Conservation (phyloP, 2,888 invertebrate genomes). For the Agonopterix heracliana region DNA sequence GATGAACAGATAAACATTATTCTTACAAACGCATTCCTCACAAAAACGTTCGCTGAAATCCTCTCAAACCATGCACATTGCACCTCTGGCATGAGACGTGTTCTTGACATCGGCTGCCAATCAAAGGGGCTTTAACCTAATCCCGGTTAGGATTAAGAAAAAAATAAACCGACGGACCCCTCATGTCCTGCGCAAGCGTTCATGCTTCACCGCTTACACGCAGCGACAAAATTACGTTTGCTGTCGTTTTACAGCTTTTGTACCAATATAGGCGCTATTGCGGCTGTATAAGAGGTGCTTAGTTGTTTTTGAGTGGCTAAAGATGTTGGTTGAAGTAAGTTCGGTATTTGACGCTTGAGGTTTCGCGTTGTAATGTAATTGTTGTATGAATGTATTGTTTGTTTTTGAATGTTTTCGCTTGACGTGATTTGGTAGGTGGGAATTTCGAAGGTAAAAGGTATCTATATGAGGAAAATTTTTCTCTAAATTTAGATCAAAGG, state of each 20-base stretch:
- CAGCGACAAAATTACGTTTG: slow-evolving; percentile 18
- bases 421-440: slow-evolving; percentile 12
- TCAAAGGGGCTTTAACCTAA: slow-evolving; percentile 73
- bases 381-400: slow-evolving; percentile 60
- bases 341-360: slow-evolving; percentile 67
- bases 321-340: slow-evolving; percentile 20
- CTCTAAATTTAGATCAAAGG: too few species aligned
- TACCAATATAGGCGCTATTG: slow-evolving; percentile 20
- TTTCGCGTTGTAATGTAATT: slow-evolving; percentile 69
- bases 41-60: neutral
- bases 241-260: slow-evolving; percentile 4
- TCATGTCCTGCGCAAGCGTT: slow-evolving; percentile 66
- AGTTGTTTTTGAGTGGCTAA: neutral
- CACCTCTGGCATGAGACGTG: slow-evolving; percentile 34
- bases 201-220: slow-evolving; percentile 59
- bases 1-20: too few species aligned
- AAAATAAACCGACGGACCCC: slow-evolving; percentile 67
- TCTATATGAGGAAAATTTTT: too few species aligned
- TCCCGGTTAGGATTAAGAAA: slow-evolving; percentile 71
- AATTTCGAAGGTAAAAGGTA: neutral
- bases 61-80: slow-evolving; percentile 6
- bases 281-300: neutral
- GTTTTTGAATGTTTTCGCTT: slow-evolving; percentile 51
- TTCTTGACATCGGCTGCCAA: slow-evolving; percentile 72
- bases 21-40: too few species aligned